Evolutionary conservation across 2,888 invertebrate genomes (phyloP), one percentile per base, ranked within the genome.

Genomic region (Mimachlamys varia): DNA sequence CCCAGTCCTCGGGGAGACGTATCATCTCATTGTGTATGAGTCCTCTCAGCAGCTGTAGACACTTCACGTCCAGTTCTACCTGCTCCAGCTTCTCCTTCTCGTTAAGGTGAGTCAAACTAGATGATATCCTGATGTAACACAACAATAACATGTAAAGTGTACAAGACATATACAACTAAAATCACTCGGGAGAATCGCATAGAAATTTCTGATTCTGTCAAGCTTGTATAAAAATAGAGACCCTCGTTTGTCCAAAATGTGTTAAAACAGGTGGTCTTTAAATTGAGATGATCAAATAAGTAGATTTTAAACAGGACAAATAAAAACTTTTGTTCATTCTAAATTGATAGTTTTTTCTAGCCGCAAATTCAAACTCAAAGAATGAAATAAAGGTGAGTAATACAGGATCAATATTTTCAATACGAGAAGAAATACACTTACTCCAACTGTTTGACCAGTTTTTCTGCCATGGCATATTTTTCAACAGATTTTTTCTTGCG

Each of bases 21-120:
- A 96, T 94, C 50, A 96, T 95, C 92, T 96, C 96, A 90, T 96
- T 96, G 93, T 96, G 96, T 33, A 96, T 93, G 55, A 96, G 91
- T 33, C 95, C 96, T 7, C 96, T 91, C 37, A 96, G 93, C 33
- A 96, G 92, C 94, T 96, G 95, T 92, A 96, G 92, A 93, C 96
- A 96, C 91, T 96, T 96, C 27, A 96, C 92, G 94, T 96, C 96
- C 91, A 96, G 93, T 27, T 94, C 94, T 89, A 95, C 93, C 92
- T 96, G 96, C 27, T 95, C 95, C 12, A 96, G 91, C 53, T 95
- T 94, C 90, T 96, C 95, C 89, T 95, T 95, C 93, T 96, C 96
- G 89, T 93, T 94, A 89, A 95, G 92, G 88, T 94, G 93, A 10
- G 94, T 94, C 87, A 94, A 90, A 17, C 92, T 94, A 22, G 93